Evolutionary conservation across 2,797 vertebrate genomes (phyloP).

Genomic region (Sebastes steindachneri): DNA sequence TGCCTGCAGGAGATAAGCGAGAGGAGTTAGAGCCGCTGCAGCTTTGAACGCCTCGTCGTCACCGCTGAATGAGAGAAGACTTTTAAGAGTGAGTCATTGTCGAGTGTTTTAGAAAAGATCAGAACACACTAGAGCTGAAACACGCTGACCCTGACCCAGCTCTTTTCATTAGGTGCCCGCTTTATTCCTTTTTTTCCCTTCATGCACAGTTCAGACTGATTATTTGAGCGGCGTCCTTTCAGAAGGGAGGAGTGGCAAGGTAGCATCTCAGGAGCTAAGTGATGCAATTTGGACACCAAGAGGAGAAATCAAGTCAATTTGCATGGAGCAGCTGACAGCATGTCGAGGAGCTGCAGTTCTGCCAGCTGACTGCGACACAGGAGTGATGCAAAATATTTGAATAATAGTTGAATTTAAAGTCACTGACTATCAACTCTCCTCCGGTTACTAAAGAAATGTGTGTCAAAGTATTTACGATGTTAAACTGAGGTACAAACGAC

Average conservation of each 20-base stretch:
- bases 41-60: conserved; percentile 18
- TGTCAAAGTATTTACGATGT: conserved; percentile 27
- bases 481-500: conserved; percentile 56
- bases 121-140: conserved; percentile 21
- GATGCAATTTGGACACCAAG: conserved; percentile 72
- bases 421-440: background rate
- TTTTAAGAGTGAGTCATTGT: conserved; percentile 1
- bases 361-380: conserved; percentile 19
- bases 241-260: conserved; percentile 9
- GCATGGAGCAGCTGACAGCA: conserved; percentile 52
- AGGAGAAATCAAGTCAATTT: conserved; percentile 65
- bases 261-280: conserved; percentile 54
- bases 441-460: background rate
- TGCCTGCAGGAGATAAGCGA: conserved; percentile 84
- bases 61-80: conserved; percentile 15
- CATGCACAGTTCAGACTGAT: conserved; percentile 19
- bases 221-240: conserved; percentile 24
- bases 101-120: conserved; percentile 26
- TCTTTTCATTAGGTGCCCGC: conserved; percentile 25
- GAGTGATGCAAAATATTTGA: conserved; percentile 21
- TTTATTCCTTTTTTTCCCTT: conserved; percentile 19
- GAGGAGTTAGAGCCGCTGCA: conserved; percentile 30
- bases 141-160: conserved; percentile 20
- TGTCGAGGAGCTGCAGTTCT: conserved; percentile 17
- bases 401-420: conserved; percentile 5